Base-by-base conservation (phyloP, 1,140 invertebrate genomes). In the Arctopsyche grandis region DNA sequence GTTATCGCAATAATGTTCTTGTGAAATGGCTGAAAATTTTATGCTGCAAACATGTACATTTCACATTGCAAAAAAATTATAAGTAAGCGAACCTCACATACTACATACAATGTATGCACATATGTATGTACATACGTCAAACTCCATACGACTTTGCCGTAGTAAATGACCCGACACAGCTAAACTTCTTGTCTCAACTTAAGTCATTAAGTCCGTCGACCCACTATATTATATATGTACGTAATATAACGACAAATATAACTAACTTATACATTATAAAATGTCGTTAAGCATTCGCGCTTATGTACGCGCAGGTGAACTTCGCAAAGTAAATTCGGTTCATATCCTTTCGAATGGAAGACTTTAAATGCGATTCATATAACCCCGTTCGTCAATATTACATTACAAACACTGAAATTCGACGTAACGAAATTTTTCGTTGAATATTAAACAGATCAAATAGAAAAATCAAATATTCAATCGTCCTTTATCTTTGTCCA, bases 191-290 rank as follows among this genome's bases (percentile, higher is more conserved):
- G 74, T 26, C 43, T 7, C 38, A 76, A 76, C 56, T 76, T 63
- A 63, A 76, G 74, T 63, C 74, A 76, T 76, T 76, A 76, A 76
- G 74, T 76, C 26, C 56, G 48, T 5, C 5, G 16, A 63, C 56
- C 24, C 58, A 74, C 71, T 74, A 10, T 22, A 38, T 44, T 9
- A 60, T 75, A 58, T 75, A 75, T 60, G 9, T 29, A 38, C 29
- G 7, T 38, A 38, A 38, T 38, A n/a, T n/a, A 38, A 38, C 9
- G 22, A 76, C 22, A 43, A 76, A 76, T 63, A 43, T 16, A 43
- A 44, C 74, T 5, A 76, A 76, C 74, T 76, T 76, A 3, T 63
- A 76, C 74, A 76, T 76, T 76, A 76, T 22, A 63, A 76, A 24
- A 76, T 76, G 74, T 76, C 56, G 58, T 76, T 76, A 76, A 46